Evolutionary conservation across 2,113 vertebrate genomes (phyloP).

Genomic region (Geococcyx californianus): DNA sequence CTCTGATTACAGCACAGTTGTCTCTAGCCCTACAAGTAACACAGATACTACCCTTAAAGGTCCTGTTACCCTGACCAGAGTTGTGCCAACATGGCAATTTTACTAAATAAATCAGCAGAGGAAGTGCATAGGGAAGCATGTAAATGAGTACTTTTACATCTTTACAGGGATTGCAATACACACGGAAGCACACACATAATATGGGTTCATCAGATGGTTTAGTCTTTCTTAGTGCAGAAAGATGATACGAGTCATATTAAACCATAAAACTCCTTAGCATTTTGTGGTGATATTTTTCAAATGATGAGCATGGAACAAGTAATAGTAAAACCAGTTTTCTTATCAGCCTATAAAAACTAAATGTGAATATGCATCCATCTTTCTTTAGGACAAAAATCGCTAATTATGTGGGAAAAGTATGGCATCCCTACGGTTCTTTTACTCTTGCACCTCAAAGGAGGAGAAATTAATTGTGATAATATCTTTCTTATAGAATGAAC

Average conservation of each 20-base stretch:
- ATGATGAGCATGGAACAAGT: neutral
- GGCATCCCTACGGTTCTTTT: accelerated
- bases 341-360: neutral
- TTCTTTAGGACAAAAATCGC: neutral
- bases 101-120: neutral
- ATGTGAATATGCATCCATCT: neutral
- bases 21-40: neutral
- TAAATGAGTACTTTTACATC: no score
- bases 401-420: neutral
- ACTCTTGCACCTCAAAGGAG: neutral
- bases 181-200: neutral
- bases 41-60: neutral
- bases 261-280: neutral
- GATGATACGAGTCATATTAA: neutral
- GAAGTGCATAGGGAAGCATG: neutral
- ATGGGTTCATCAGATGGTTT: neutral
- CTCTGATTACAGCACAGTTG: neutral
- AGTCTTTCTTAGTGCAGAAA: neutral
- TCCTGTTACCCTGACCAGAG: neutral
- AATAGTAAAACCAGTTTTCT: neutral
- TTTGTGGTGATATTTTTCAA: neutral
- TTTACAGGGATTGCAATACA: accelerated
- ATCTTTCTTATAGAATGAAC: neutral
- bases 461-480: neutral
- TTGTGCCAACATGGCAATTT: neutral